Percentiles rank a stretch among this genome's conserved stretches.
These are phyloP conservation scores for Neodontobutis hainanensis DNA, from an alignment of 2,113 vertebrate species.

Conservation along the genomic window DNA sequence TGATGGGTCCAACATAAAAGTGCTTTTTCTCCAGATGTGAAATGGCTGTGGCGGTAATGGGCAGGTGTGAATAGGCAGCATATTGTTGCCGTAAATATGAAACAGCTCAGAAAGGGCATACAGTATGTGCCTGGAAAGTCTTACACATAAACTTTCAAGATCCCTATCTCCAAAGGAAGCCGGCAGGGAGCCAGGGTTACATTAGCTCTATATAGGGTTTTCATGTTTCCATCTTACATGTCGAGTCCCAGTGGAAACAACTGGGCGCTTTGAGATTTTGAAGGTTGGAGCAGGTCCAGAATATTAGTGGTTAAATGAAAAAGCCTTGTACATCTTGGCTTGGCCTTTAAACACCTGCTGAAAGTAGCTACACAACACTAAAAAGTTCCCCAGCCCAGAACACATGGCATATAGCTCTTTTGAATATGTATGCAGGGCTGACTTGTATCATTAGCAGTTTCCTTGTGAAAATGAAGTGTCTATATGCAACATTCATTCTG, in stretches of 20 bases:
- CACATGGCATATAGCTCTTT: background rate
- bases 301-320: slow-evolving; percentile 5
- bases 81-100: slow-evolving; percentile 10
- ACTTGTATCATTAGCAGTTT: too few species aligned
- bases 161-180: background rate
- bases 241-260: slow-evolving; percentile 10
- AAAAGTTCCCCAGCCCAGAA: background rate
- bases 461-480: too few species aligned
- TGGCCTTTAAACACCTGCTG: slow-evolving; percentile 1
- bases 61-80: slow-evolving; percentile 4
- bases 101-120: background rate
- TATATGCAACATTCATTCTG: too few species aligned
- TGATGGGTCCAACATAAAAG: slow-evolving; percentile 3
- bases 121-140: slow-evolving; percentile 1
- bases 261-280: background rate
- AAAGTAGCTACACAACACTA: background rate
- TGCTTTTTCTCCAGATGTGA: slow-evolving; percentile 19
- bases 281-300: background rate
- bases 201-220: slow-evolving; percentile 7
- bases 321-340: background rate
- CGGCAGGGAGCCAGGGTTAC: background rate
- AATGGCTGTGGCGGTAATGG: slow-evolving; percentile 15
- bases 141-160: background rate
- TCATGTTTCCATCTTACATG: background rate
- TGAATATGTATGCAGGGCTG: background rate